Percentiles rank a stretch among this genome's conserved stretches.
phyloP scores from a whole-genome alignment of 2,797 vertebrate genomes.

The Synanceia verrucosa region DNA sequence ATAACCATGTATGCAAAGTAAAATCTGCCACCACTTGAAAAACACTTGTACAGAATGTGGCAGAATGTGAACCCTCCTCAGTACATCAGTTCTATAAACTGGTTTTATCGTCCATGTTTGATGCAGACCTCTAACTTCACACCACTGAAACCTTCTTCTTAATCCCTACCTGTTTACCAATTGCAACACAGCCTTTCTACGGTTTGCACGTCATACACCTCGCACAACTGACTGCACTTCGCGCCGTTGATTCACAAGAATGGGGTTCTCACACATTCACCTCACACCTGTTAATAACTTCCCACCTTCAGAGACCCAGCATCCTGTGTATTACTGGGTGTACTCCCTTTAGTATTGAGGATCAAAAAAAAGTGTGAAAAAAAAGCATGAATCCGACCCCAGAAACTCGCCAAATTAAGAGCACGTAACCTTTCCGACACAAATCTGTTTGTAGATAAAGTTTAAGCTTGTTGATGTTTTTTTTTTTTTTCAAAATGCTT shows the following conservation, averaged over 20 bases:
- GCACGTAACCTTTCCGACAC: conserved; percentile 37
- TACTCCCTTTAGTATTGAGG: neutral
- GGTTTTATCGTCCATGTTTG: neutral
- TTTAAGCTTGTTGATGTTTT: conserved; percentile 60
- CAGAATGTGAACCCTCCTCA: neutral
- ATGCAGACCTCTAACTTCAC: neutral
- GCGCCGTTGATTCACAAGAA: conserved; percentile 18
- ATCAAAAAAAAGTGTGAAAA: neutral
- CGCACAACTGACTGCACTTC: conserved; percentile 25
- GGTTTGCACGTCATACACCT: conserved; percentile 2
- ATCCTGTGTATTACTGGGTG: conserved; percentile 2
- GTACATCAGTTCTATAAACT: neutral
- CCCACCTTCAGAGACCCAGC: conserved; percentile 19
- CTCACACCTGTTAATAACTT: conserved; percentile 55
- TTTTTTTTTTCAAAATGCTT: conserved; percentile 36
- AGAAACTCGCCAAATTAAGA: conserved; percentile 34
- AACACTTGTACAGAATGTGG: neutral
- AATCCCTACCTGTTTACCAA: conserved; percentile 1
- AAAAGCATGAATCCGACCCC: neutral
- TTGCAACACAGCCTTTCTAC: conserved; percentile 1
- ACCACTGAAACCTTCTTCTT: neutral
- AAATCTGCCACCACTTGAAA: conserved; percentile 8
- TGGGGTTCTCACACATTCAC: conserved; percentile 42
- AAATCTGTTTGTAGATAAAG: conserved; percentile 62
- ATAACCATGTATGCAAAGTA: conserved; percentile 6